Percentiles rank a stretch among this genome's conserved stretches.
These are phyloP conservation scores for Callipepla californica DNA, from an alignment of 2,113 vertebrate genomes.

Conservation along the genomic window DNA sequence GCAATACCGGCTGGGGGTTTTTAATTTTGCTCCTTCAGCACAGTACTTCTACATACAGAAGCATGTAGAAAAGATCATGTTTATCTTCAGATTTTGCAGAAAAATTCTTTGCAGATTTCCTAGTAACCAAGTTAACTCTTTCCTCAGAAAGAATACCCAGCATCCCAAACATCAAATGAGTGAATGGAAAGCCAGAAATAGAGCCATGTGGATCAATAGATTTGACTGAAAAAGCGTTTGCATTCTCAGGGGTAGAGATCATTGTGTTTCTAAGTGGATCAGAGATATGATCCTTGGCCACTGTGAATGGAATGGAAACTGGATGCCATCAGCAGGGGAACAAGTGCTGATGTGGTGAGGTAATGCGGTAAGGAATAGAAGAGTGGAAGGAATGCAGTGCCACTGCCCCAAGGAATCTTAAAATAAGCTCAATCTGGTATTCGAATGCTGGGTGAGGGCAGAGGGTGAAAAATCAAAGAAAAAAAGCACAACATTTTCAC, in stretches of 20 bases:
- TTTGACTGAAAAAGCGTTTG: slow-evolving; percentile 86
- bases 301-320: slow-evolving; percentile 88
- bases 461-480: neutral
- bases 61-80: neutral
- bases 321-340: slow-evolving; percentile 82
- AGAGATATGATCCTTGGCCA: slow-evolving; percentile 87
- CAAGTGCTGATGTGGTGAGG: slow-evolving; percentile 81
- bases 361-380: slow-evolving; percentile 82
- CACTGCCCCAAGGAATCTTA: slow-evolving; percentile 75
- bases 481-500: neutral
- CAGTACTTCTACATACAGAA: neutral
- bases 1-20: neutral
- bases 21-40: neutral
- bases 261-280: slow-evolving; percentile 89
- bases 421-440: slow-evolving; percentile 74
- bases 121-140: slow-evolving; percentile 66
- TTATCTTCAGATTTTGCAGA: slow-evolving; percentile 71
- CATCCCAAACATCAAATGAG: slow-evolving; percentile 47
- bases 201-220: slow-evolving; percentile 88
- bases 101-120: slow-evolving; percentile 51
- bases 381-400: slow-evolving; percentile 74
- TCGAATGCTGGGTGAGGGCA: neutral
- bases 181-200: slow-evolving; percentile 93
- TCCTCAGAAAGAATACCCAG: slow-evolving; percentile 72
- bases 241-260: slow-evolving; percentile 91